These are phyloP conservation scores for Chromobotia macracanthus DNA, from an alignment of 2,797 vertebrate species.

Conservation along the genomic window DNA sequence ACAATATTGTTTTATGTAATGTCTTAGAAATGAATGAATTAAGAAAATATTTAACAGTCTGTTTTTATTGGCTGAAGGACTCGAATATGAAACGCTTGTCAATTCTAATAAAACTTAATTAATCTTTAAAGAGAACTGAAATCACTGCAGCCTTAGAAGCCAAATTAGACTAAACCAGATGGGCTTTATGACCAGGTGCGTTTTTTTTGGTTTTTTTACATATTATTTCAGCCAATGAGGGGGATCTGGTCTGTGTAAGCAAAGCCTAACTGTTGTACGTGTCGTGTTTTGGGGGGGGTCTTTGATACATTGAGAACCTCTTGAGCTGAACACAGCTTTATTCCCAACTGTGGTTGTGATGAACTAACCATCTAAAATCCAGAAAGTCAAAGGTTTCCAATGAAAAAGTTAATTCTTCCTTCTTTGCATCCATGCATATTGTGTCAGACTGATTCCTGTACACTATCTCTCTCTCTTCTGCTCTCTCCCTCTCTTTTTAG, in stretches of 20 bases:
- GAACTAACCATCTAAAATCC: not conserved
- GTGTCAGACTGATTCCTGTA: too few species aligned
- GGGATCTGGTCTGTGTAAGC: slow-evolving; percentile 1
- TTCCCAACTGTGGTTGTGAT: not conserved
- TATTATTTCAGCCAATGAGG: not conserved
- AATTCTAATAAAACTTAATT: not conserved
- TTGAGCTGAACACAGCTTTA: not conserved
- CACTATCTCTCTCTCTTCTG: not conserved
- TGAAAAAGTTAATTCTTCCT: too few species aligned
- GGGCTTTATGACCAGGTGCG: not conserved
- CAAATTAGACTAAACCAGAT: slow-evolving; percentile 1
- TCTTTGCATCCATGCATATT: too few species aligned
- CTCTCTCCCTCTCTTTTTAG: slow-evolving; percentile 5
- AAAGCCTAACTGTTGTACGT: not conserved
- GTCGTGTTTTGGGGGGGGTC: not conserved
- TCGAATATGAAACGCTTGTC: not conserved
- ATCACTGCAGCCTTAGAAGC: not conserved
- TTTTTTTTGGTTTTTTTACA: too few species aligned
- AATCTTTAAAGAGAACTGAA: not conserved
- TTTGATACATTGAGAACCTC: not conserved
- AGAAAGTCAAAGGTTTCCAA: too few species aligned
- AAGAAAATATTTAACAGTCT: too few species aligned
- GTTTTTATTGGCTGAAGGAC: not conserved
- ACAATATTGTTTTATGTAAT: too few species aligned
- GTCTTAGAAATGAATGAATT: too few species aligned